Evolutionary conservation across 2,797 vertebrate genomes (phyloP), one percentile per base, ranked within the genome.

Genomic region (Paratrypauchen microcephalus): DNA sequence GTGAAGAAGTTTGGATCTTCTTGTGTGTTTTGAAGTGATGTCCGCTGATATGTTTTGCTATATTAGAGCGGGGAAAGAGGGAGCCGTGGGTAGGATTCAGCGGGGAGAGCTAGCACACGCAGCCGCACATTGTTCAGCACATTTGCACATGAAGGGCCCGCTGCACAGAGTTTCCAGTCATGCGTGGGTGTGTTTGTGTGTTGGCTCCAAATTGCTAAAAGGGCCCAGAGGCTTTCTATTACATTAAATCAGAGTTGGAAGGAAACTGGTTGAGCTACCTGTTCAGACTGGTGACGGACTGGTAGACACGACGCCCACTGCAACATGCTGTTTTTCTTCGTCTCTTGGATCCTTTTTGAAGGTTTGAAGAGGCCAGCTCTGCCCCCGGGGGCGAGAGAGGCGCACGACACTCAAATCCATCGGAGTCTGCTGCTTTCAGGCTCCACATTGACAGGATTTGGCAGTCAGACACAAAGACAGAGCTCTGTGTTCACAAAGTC

Each of bases 151-250:
- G 87, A 89, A 92, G 90, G 86, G 75, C 77, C 73, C 79, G 81
- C 68, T 78, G 84, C 82, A 81, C 82, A 88, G 83, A 79, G 83
- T 90, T 85, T 83, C 78, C 81, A 86, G 86, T 80, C 74, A 78
- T 71, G 80, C 59, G 89, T 89, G 75, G 88, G 88, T 24, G 84
- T 88, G 77, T 92, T 90, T 90, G 85, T 88, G 82, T 89, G 86
- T 90, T 86, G 87, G 89, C 87, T 91, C 83, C 82, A 90, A 89
- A 90, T 88, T 89, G 83, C 86, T 90, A 83, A 89, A 91, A 88
- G 78, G 86, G 80, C 87, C 89, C 90, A 83, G 79, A 89, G 89
- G 90, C 84, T 83, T 87, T 86, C 69, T 80, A 82, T 85, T 83
- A 83, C 86, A 85, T 89, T 86, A 88, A 88, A 89, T 84, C 83